These are phyloP conservation scores for Oscheius sp. DNA, from an alignment of 1,140 invertebrate species.

Conservation along the genomic window DNA sequence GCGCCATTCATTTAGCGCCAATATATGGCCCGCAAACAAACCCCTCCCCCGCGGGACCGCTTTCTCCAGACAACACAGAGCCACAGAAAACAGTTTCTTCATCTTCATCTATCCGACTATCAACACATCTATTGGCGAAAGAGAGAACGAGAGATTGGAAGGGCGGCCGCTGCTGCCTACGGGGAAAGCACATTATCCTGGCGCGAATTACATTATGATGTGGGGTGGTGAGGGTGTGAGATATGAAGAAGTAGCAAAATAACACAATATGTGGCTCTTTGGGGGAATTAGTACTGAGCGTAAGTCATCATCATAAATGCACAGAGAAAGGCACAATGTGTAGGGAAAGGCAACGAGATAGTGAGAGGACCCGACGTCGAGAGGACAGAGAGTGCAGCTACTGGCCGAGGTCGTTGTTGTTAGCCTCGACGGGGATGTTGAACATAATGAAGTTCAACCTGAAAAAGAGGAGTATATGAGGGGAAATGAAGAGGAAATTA, in stretches of 20 bases:
- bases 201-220: slow-evolving; percentile 1
- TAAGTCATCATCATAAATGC: no score
- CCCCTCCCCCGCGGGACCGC: background rate
- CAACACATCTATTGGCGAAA: background rate
- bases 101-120: no score
- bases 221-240: background rate
- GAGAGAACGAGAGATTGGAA: background rate
- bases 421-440: slow-evolving; percentile 14
- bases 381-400: background rate
- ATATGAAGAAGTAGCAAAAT: background rate
- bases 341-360: background rate
- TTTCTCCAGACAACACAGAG: background rate
- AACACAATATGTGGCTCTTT: background rate
- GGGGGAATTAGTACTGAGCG: no score
- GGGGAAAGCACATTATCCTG: background rate
- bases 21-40: background rate
- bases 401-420: background rate
- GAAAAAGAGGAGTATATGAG: slow-evolving; percentile 8
- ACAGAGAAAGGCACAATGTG: background rate
- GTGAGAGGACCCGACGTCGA: background rate
- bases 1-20: slow-evolving; percentile 11
- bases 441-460: slow-evolving; percentile 36
- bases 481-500: background rate
- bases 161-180: no score
- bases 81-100: background rate